Evolutionary conservation across 2,113 vertebrate genomes (phyloP), one percentile per base, ranked within the genome.

Genomic region (Cyprinodon brontotheroides): DNA sequence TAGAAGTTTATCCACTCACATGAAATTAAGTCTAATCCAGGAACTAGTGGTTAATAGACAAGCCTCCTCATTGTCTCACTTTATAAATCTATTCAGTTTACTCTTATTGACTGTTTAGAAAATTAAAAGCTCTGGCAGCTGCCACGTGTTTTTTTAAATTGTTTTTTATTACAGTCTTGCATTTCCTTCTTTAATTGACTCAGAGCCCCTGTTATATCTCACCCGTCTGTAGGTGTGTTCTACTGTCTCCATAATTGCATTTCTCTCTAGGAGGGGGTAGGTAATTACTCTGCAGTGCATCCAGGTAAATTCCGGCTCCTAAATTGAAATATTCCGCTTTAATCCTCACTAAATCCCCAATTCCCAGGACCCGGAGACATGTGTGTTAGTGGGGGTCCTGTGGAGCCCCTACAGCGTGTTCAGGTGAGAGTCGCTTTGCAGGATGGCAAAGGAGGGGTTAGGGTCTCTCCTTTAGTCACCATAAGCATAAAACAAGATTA

Each of bases 401-500:
- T 41, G 79, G 87, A 80, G 87, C 84, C 68, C 29, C 73, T 73
- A 79, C 78, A 78, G 74, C 83, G 68, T 74, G 78, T 82, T 59
- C 92, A 94, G 92, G 93, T 94, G 91, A 92, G 82, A 70, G 75
- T 39, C 63, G 59, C 81, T 29, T 79, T 67, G 69, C 78, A 61
- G 69, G 83, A 76, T 86, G 70, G 68, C 38, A 68, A 64, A 66
- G 86, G 84, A 73, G 83, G 87, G 70, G 64, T 22, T 67, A 67
- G 63, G 87, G 85, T 66, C 20, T 86, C 82, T 82, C 78, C 84
- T 82, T 79, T 79, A 79, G 37, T 78, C 65, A 63, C 82, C 81
- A 90, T 68, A 67, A 83, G 86, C 85, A 82, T 86, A 81, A 88
- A 89, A 91, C 86, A 72, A 88, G 88, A 90, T 90, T 89, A 91